phyloP scores from a whole-genome alignment of 2,888 invertebrate genomes.

The Drosophila nigritarsus region DNA sequence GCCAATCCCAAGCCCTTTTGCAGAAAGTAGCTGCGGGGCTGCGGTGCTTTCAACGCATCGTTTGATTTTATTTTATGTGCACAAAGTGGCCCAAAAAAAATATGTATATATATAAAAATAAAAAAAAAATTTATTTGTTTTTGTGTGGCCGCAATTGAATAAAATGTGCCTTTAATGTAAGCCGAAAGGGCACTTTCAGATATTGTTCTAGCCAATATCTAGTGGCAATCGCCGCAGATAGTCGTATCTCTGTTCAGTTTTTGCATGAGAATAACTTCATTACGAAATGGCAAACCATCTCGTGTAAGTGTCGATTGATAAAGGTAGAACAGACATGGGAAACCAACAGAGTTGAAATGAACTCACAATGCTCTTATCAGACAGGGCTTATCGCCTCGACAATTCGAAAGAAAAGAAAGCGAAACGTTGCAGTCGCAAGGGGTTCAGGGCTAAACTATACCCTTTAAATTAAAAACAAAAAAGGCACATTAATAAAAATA shows the following conservation, averaged over 20 bases:
- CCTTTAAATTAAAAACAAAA: not conserved
- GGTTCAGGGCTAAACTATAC: not conserved
- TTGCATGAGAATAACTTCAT: constrained; percentile 57
- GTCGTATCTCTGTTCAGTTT: not conserved
- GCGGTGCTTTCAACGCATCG: constrained; percentile 75
- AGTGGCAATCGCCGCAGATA: constrained; percentile 28
- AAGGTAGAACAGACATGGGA: constrained; percentile 22
- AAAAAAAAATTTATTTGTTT: constrained; percentile 80
- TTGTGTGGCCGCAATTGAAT: constrained; percentile 81
- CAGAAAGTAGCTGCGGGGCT: constrained; percentile 66
- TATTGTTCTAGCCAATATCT: constrained; percentile 45
- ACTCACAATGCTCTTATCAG: constrained; percentile 14
- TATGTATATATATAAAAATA: constrained; percentile 29
- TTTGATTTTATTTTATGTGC: constrained; percentile 81
- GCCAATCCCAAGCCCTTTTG: constrained; percentile 37
- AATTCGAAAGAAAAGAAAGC: not conserved
- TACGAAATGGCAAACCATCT: constrained; percentile 21
- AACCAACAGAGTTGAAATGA: constrained; percentile 15
- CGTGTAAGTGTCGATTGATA: not conserved
- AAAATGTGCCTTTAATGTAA: constrained; percentile 80
- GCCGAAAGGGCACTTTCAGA: constrained; percentile 53
- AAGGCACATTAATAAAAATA: not conserved
- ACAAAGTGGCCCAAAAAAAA: constrained; percentile 70
- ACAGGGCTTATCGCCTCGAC: constrained; percentile 14
- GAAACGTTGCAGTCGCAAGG: not conserved